Percentiles rank a stretch among this genome's conserved stretches.
Evolutionary conservation across 2,113 vertebrate species (phyloP).

Genomic region (Ploceus nigricollis): DNA sequence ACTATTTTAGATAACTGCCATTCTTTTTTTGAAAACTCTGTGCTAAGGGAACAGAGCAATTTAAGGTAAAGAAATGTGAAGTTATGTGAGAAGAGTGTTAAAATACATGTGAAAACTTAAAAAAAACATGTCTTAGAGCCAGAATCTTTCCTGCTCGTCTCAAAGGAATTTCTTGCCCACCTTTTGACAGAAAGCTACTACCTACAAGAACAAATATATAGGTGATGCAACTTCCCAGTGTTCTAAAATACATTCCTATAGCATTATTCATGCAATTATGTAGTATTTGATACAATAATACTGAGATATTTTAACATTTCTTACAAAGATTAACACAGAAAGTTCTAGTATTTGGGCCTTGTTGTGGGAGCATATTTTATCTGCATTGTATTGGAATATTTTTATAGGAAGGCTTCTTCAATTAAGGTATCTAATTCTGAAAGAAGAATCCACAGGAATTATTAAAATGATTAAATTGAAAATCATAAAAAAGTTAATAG

Average conservation of each 20-base stretch:
- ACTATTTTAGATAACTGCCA: neutral
- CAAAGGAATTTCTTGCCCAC: neutral
- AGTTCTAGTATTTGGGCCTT: neutral
- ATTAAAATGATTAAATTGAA: neutral
- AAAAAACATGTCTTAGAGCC: neutral
- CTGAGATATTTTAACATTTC: neutral
- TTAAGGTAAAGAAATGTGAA: neutral
- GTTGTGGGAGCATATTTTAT: neutral
- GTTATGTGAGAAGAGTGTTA: neutral
- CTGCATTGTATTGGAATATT: neutral
- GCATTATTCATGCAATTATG: neutral
- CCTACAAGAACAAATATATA: neutral
- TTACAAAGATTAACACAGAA: neutral
- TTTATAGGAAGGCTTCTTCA: conserved; percentile 12
- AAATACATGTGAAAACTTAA: neutral
- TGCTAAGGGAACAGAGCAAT: neutral
- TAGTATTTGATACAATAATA: neutral
- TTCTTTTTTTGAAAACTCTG: neutral
- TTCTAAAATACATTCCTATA: neutral
- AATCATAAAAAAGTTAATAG: neutral
- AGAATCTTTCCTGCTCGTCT: neutral
- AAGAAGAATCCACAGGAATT: neutral
- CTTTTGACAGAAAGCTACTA: neutral
- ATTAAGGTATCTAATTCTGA: neutral
- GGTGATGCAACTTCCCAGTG: neutral